Evolutionary conservation across 53 echinoderm and acorn worm species (phyloP).

Genomic region (Astropecten irregularis): DNA sequence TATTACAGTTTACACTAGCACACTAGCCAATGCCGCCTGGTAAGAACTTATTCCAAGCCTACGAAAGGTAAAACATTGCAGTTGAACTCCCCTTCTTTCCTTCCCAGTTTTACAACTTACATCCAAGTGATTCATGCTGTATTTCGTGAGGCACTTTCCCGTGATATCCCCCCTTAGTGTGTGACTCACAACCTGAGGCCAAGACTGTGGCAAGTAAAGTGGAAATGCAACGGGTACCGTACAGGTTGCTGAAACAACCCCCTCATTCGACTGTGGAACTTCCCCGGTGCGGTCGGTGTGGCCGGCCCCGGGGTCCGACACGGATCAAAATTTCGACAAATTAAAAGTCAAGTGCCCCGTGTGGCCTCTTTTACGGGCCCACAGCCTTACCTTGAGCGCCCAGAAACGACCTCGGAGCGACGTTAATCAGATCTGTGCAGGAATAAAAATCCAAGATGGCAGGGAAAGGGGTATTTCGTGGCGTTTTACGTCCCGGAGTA

Average conservation of each 20-base stretch:
- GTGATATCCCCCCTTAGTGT: neutral
- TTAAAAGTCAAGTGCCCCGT: too few relatives aligned
- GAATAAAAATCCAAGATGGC: neutral
- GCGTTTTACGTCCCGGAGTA: neutral
- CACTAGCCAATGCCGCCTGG: too few relatives aligned
- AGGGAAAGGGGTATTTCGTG: neutral
- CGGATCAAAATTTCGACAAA: too few relatives aligned
- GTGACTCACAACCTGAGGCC: neutral
- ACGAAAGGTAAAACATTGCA: neutral
- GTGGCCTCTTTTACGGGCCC: too few relatives aligned
- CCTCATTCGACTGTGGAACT: slow-evolving; percentile 22
- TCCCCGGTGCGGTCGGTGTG: too few relatives aligned
- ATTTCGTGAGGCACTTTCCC: slow-evolving; percentile 7
- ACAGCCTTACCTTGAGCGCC: slow-evolving; percentile 28
- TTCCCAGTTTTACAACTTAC: too few relatives aligned
- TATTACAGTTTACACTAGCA: too few relatives aligned
- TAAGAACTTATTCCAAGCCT: too few relatives aligned
- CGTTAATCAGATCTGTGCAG: neutral
- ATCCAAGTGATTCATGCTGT: slow-evolving; percentile 14
- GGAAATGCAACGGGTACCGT: too few relatives aligned
- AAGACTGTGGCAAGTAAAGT: neutral
- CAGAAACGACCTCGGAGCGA: neutral
- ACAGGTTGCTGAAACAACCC: slow-evolving; percentile 14
- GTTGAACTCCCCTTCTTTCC: neutral
- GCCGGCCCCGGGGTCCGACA: too few relatives aligned